Percentiles rank a stretch among this genome's conserved stretches.
Conservation (phyloP, 1,140 invertebrate genomes). For the Lepidotrigona ventralis region DNA sequence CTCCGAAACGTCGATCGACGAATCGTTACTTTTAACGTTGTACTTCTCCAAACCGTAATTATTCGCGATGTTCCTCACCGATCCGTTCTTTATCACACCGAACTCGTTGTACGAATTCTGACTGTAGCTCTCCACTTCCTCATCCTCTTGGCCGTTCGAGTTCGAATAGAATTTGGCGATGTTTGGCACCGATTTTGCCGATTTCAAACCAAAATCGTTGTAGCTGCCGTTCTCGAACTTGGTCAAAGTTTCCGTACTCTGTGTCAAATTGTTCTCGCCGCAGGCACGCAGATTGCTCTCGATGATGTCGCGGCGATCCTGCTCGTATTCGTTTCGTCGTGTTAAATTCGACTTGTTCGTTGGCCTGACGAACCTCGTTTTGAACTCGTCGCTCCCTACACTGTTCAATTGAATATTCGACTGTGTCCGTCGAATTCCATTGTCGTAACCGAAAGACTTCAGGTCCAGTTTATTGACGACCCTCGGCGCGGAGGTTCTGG, state of each 20-base stretch:
- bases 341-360: conserved; percentile 66
- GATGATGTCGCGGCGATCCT: neutral
- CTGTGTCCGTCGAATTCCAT: conserved; percentile 68
- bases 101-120: conserved; percentile 19
- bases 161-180: conserved; percentile 64
- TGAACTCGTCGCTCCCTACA: conserved; percentile 42
- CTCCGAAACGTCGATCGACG: conserved; percentile 29
- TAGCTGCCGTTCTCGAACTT: conserved; percentile 12
- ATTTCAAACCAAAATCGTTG: conserved; percentile 50
- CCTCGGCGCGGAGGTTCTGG: conserved; percentile 52
- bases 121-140: neutral
- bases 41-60: conserved; percentile 11
- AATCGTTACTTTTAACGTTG: conserved; percentile 8
- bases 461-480: conserved; percentile 73
- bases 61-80: conserved; percentile 20
- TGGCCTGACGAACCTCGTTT: conserved; percentile 52
- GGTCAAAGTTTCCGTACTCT: conserved; percentile 46
- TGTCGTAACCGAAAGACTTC: conserved; percentile 71
- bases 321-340: conserved; percentile 47
- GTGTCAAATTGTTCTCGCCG: conserved; percentile 32
- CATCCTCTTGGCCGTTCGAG: conserved; percentile 27
- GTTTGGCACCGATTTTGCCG: conserved; percentile 75
- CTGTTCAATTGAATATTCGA: conserved; percentile 71
- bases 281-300: conserved; percentile 20
- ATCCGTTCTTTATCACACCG: conserved; percentile 6